Evolutionary conservation across 2,888 invertebrate genomes (phyloP).

Genomic region (Lasioglossum lativentre): DNA sequence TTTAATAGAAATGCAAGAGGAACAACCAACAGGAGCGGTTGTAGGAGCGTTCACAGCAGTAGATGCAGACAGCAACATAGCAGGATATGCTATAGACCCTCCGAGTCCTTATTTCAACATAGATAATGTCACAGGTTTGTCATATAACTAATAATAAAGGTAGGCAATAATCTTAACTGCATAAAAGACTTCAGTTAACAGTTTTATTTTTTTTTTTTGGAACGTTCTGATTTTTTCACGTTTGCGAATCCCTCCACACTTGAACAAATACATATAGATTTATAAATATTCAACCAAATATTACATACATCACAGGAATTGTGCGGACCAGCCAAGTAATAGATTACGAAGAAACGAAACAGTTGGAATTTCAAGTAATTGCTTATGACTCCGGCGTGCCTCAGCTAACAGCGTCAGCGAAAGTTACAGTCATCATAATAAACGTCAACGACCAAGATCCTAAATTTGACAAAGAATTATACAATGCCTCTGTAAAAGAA

Average conservation of each 20-base stretch:
- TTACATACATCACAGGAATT: slow-evolving; percentile 86
- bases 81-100: slow-evolving; percentile 90
- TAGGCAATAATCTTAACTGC: background rate
- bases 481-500: slow-evolving; percentile 91
- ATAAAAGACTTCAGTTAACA: background rate
- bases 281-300: background rate
- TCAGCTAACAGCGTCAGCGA: slow-evolving; percentile 91
- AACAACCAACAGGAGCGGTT: slow-evolving; percentile 92
- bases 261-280: background rate
- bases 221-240: background rate
- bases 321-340: slow-evolving; percentile 91
- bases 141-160: background rate
- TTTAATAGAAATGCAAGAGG: slow-evolving; percentile 90
- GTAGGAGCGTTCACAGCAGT: slow-evolving; percentile 92
- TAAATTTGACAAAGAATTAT: slow-evolving; percentile 88
- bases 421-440: slow-evolving; percentile 90
- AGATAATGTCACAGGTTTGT: slow-evolving; percentile 91
- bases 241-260: background rate
- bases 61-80: slow-evolving; percentile 93
- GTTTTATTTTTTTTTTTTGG: background rate
- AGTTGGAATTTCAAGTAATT: slow-evolving; percentile 91
- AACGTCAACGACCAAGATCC: slow-evolving; percentile 97
- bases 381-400: slow-evolving; percentile 96
- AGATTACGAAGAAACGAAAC: slow-evolving; percentile 93
- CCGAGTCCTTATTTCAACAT: slow-evolving; percentile 92